Base-by-base conservation (phyloP, 2,113 vertebrate genomes). In the Ursus arctos region DNA sequence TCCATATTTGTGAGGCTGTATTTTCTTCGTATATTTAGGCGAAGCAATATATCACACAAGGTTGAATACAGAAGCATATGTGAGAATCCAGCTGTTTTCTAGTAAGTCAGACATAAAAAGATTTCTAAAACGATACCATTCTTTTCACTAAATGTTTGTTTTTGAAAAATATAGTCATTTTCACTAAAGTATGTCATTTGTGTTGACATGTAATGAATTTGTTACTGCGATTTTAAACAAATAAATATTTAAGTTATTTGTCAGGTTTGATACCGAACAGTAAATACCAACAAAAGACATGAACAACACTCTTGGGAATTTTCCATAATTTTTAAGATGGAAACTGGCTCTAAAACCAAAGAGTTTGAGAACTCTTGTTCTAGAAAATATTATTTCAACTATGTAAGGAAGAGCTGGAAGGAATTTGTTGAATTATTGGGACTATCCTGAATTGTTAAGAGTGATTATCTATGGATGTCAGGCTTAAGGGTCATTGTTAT, bases 401-500 rank as follows among this genome's bases (percentile, higher is more conserved):
- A 19, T 31, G 1, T 28, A 31, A 63, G 2, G 59, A 91, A 43
- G 22, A 88, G 14, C 16, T 72, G 7, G 24, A n/a, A 55, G 14
- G 33, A 16, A 79, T 33, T 74, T 72, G 1, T n/a, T 81, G 22
- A 77, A 33, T 71, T 67, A 9, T 9, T 72, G 51, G 11, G 21
- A 72, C 31, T n/a, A 10, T 14, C 7, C 22, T 83, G 19, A 87
- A 59, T 87, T 76, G 49, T n/a, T 71, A 63, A 47, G 33, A 36
- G 4, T 57, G 10, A 80, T 84, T 91, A 53, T 71, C 49, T 81
- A 13, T 55, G 47, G 28, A 22, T 59, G 59, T 59, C 8, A 9
- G 11, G 51, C 19, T 93, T 81, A 85, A 96, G 61, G 51, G 36
- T 89, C 57, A 12, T 89, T 71, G 36, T 53, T 96, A 67, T 79